Conservation (phyloP, 2,113 vertebrate species). For the Xiphorhynchus elegans region DNA sequence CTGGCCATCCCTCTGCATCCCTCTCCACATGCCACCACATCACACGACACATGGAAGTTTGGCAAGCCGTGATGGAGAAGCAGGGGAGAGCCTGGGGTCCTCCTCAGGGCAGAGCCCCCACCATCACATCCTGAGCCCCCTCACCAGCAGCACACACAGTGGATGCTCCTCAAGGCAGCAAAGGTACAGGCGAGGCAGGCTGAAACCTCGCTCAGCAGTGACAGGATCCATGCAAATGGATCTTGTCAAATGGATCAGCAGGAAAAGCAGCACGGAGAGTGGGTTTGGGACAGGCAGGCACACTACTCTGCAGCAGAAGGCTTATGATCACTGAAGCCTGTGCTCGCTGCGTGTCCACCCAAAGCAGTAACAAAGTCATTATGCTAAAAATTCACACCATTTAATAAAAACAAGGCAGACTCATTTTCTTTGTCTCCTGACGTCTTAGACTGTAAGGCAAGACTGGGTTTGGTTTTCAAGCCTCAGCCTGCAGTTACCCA, state of each 20-base stretch:
- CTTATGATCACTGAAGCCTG: neutral
- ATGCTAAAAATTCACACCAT: neutral
- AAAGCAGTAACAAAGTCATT: neutral
- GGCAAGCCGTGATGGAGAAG: neutral
- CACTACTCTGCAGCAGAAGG: accelerated
- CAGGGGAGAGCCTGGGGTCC: neutral
- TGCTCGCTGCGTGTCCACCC: neutral
- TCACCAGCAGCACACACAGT: accelerated
- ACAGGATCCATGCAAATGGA: neutral
- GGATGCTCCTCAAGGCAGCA: neutral
- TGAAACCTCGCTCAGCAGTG: accelerated
- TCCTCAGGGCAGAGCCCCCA: neutral
- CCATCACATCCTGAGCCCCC: neutral
- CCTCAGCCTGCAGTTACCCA: neutral
- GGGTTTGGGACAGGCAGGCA: neutral
- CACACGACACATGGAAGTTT: neutral
- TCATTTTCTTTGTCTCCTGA: neutral
- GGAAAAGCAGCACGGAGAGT: neutral
- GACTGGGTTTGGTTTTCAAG: neutral
- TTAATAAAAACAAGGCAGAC: neutral
- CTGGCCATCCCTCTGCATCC: neutral
- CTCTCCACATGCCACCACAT: neutral
- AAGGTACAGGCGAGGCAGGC: neutral
- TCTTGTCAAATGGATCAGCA: neutral
- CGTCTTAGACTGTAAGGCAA: neutral